Evolutionary conservation across 2,888 invertebrate species (phyloP).

Genomic region (Catocala fraxini): DNA sequence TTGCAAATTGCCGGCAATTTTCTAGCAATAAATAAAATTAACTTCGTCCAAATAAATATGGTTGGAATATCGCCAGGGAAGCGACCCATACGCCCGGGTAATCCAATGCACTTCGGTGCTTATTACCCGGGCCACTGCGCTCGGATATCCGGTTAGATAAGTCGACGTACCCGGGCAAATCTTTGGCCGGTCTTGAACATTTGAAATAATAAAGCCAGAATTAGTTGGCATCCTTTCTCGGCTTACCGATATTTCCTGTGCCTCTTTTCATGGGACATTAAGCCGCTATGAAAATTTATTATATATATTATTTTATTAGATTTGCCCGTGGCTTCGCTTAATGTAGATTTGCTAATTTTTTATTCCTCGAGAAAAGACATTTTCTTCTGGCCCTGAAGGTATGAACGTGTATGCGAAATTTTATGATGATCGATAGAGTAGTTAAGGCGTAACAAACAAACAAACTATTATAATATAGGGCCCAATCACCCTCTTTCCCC

Average conservation of each 20-base stretch:
- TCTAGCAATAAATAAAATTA: not conserved
- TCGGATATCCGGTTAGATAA: constrained; percentile 53
- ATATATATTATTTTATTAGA: too few species aligned
- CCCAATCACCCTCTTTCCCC: too few species aligned
- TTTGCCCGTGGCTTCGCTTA: too few species aligned
- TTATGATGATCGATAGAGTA: too few species aligned
- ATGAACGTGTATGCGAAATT: too few species aligned
- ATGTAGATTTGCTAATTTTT: too few species aligned
- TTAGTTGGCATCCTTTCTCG: constrained; percentile 20
- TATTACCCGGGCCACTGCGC: constrained; percentile 64
- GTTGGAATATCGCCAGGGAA: constrained; percentile 52
- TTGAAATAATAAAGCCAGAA: constrained; percentile 38
- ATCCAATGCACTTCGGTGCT: constrained; percentile 60
- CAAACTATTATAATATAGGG: too few species aligned
- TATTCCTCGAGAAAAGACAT: too few species aligned
- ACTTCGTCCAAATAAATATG: not conserved
- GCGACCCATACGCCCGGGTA: constrained; percentile 36
- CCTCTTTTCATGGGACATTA: not conserved
- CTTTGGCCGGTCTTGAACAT: constrained; percentile 27
- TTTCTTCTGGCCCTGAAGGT: too few species aligned
- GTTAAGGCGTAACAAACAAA: too few species aligned
- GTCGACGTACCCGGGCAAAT: constrained; percentile 16
- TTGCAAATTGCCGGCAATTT: constrained; percentile 4
- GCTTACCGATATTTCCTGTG: not conserved
- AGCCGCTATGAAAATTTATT: not conserved